Conservation (phyloP, 2,113 vertebrate genomes). For the Anas platyrhynchos region DNA sequence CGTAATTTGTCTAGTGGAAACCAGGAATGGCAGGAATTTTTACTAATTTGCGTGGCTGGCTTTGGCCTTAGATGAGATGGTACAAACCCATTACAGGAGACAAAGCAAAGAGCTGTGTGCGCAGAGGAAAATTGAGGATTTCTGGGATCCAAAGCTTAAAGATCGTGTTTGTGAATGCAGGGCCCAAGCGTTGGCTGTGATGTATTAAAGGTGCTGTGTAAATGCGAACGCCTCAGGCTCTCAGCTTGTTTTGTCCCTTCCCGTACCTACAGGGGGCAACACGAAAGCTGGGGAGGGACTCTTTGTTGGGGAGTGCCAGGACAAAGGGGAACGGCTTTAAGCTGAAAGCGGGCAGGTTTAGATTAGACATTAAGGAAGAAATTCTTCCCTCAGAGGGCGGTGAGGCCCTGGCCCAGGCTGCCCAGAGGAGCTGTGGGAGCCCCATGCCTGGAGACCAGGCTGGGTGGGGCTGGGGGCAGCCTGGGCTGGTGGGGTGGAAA, state of each 20-base stretch:
- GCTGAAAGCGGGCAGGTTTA: too few species aligned
- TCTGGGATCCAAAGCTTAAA: background rate
- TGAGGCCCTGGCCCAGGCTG: too few species aligned
- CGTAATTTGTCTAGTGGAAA: background rate
- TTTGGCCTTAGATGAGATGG: background rate
- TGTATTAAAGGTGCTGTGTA: background rate
- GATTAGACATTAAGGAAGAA: too few species aligned
- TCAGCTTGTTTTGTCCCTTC: background rate
- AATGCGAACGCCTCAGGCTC: background rate
- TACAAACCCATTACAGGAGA: constrained; percentile 17
- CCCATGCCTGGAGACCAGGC: too few species aligned
- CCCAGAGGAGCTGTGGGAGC: too few species aligned
- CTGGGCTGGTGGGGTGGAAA: too few species aligned
- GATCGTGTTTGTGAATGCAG: background rate
- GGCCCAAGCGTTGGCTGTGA: background rate
- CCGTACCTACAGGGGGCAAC: too few species aligned
- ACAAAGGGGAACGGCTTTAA: too few species aligned
- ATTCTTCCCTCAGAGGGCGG: too few species aligned
- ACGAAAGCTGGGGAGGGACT: too few species aligned
- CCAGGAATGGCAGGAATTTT: background rate
- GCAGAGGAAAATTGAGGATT: background rate
- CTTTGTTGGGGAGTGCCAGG: too few species aligned
- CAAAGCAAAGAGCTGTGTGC: background rate
- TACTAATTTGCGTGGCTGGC: background rate
- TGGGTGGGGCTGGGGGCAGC: too few species aligned